These are phyloP conservation scores for Polymixis lichenea DNA, from an alignment of 2,888 invertebrate species.

Conservation along the genomic window DNA sequence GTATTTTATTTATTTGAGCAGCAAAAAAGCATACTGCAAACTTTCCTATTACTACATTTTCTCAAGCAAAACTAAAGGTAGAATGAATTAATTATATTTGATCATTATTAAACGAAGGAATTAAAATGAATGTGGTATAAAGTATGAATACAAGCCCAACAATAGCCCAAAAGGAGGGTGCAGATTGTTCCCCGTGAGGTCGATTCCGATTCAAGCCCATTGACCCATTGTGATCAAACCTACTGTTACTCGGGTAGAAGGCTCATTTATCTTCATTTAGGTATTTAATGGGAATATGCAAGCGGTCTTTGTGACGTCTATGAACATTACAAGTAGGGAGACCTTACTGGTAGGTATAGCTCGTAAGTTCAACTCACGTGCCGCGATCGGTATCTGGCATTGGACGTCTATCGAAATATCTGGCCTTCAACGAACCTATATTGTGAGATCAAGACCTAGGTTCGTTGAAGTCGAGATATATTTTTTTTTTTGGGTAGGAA, in stretches of 20 bases:
- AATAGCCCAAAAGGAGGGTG: slow-evolving; percentile 45
- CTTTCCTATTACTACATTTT: background rate
- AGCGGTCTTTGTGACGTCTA: slow-evolving; percentile 10
- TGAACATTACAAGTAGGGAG: background rate
- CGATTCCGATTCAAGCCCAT: slow-evolving; percentile 37
- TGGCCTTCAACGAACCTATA: too few species aligned
- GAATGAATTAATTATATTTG: slow-evolving; percentile 24
- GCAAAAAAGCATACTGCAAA: background rate
- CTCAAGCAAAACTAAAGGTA: background rate
- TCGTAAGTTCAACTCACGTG: too few species aligned
- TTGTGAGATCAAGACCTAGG: too few species aligned
- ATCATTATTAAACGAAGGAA: slow-evolving; percentile 21
- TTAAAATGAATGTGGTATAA: slow-evolving; percentile 27
- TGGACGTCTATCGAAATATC: background rate
- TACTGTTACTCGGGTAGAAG: slow-evolving; percentile 29
- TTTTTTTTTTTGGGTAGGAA: too few species aligned
- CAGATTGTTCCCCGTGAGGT: slow-evolving; percentile 32
- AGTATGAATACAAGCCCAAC: slow-evolving; percentile 46
- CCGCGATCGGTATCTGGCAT: background rate
- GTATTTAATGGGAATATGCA: slow-evolving; percentile 39
- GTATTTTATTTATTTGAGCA: background rate
- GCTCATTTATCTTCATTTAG: slow-evolving; percentile 51
- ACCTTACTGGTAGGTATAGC: too few species aligned
- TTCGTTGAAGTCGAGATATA: too few species aligned
- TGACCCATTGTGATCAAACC: slow-evolving; percentile 52